These are phyloP conservation scores for Oryzias dopingdopingensis DNA, from an alignment of 2,797 vertebrate genomes.

Conservation along the genomic window DNA sequence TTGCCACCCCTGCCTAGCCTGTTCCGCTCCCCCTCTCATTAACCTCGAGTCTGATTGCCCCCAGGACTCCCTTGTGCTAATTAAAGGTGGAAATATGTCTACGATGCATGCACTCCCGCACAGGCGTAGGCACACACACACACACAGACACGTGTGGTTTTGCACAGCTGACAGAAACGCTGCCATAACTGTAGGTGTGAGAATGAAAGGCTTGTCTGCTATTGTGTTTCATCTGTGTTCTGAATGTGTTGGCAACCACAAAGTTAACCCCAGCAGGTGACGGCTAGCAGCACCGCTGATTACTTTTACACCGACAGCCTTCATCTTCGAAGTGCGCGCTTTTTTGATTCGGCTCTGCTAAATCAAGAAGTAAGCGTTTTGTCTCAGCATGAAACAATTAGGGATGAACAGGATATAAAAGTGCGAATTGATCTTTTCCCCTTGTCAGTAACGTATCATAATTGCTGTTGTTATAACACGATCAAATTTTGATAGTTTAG, in stretches of 20 bases:
- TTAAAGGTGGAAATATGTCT: constrained; percentile 78
- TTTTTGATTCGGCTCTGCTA: constrained; percentile 35
- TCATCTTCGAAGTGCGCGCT: constrained; percentile 45
- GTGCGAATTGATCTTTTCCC: constrained; percentile 42
- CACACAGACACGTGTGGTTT: constrained; percentile 39
- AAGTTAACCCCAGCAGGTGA: constrained; percentile 72
- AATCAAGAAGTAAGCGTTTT: constrained; percentile 51
- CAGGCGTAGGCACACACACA: constrained; percentile 47
- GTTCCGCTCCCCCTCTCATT: constrained; percentile 71
- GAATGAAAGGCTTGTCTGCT: constrained; percentile 68
- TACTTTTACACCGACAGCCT: constrained; percentile 53
- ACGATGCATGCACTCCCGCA: constrained; percentile 51
- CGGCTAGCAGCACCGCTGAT: constrained; percentile 63
- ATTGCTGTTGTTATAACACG: neutral
- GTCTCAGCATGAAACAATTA: constrained; percentile 58
- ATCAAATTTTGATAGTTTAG: constrained; percentile 7
- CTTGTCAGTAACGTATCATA: constrained; percentile 20
- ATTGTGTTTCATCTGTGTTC: constrained; percentile 64
- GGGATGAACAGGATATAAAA: constrained; percentile 23
- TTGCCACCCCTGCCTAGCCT: constrained; percentile 50
- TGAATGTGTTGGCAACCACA: constrained; percentile 61
- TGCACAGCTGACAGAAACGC: constrained; percentile 61
- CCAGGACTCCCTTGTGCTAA: constrained; percentile 77
- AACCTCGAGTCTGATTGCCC: constrained; percentile 78
- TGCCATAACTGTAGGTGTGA: constrained; percentile 62